Evolutionary conservation across 2,113 vertebrate genomes (phyloP).

Genomic region (Mystacornis crossleyi): DNA sequence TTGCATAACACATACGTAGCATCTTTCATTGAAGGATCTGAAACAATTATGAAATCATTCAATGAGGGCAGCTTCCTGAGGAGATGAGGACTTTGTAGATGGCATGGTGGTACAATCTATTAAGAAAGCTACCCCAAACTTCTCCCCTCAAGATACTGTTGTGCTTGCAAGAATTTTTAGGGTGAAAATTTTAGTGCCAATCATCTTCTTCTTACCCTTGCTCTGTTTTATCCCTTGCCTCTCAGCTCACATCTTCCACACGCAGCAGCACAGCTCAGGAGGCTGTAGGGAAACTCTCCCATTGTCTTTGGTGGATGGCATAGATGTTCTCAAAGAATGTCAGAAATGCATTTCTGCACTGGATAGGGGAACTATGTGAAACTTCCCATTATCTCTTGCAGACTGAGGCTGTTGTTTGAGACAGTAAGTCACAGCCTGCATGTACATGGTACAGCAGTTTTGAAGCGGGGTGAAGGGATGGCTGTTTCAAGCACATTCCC

Average conservation of each 20-base stretch:
- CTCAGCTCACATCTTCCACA: neutral
- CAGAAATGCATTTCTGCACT: neutral
- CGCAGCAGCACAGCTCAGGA: neutral
- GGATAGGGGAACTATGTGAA: fast-evolving
- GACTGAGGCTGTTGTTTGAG: neutral
- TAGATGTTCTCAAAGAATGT: neutral
- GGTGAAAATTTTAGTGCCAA: neutral
- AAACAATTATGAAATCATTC: neutral
- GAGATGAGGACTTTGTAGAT: neutral
- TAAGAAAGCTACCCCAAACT: neutral
- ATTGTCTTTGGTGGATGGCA: neutral
- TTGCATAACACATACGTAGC: neutral
- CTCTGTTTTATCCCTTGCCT: neutral
- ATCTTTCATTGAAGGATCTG: neutral
- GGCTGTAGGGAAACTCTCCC: neutral
- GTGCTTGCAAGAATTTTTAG: neutral
- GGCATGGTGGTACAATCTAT: neutral
- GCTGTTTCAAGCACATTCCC: neutral
- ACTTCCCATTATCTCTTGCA: neutral
- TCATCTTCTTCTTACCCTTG: neutral
- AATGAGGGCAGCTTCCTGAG: neutral
- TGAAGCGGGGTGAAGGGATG: neutral
- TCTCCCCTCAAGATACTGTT: neutral
- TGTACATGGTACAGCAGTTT: neutral
- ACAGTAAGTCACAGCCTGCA: neutral